These are phyloP conservation scores for Riparia riparia DNA, from an alignment of 2,113 vertebrate species.

Conservation along the genomic window DNA sequence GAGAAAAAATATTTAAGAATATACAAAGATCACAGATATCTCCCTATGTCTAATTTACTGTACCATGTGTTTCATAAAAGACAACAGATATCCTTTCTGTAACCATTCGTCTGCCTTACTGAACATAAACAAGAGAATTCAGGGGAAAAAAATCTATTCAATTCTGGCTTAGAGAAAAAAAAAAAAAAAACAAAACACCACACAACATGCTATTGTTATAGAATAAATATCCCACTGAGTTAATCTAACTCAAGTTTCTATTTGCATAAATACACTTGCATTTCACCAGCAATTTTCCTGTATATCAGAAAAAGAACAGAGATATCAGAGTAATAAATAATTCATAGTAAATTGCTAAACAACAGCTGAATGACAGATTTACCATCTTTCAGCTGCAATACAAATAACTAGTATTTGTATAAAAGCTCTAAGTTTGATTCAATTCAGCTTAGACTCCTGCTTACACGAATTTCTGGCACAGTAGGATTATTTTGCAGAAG, in stretches of 20 bases:
- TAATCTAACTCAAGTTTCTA: slow-evolving; percentile 42
- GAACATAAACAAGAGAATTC: background rate
- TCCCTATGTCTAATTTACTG: background rate
- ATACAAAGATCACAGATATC: background rate
- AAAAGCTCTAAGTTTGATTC: slow-evolving; percentile 23
- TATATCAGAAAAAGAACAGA: slow-evolving; percentile 46
- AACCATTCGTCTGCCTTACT: background rate
- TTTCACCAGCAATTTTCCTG: slow-evolving; percentile 54
- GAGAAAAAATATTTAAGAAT: background rate
- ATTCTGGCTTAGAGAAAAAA: background rate
- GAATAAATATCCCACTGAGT: slow-evolving; percentile 40
- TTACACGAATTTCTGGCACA: background rate
- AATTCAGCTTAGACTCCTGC: background rate
- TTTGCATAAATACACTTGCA: slow-evolving; percentile 61
- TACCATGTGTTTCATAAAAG: background rate
- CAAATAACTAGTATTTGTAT: slow-evolving; percentile 36
- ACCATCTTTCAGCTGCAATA: slow-evolving; percentile 32
- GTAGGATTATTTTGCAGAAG: background rate
- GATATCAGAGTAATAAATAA: slow-evolving; percentile 66
- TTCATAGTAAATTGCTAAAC: slow-evolving; percentile 58
- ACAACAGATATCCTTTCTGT: background rate
- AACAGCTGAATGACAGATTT: slow-evolving; percentile 47
- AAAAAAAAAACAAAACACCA: background rate
- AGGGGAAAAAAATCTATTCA: background rate
- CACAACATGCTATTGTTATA: slow-evolving; percentile 30